Percentiles rank a stretch among this genome's conserved stretches.
Conservation (phyloP, 2,888 invertebrate genomes). For the Liopterus haemorrhoidalis region DNA sequence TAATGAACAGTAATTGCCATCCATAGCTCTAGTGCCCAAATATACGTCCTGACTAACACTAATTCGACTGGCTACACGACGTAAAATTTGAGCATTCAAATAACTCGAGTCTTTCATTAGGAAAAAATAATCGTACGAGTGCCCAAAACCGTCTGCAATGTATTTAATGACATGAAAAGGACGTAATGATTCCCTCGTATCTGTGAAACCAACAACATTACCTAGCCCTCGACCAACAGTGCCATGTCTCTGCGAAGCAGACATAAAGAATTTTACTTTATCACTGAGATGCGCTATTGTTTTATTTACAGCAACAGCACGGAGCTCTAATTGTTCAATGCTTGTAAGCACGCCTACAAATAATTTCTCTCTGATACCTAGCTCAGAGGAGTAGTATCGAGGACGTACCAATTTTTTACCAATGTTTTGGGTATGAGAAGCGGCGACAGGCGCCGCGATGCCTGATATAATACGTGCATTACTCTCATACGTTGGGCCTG, state of each 20-base stretch:
- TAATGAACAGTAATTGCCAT: constrained; percentile 61
- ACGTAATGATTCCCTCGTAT: constrained; percentile 65
- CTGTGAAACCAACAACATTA: constrained; percentile 82
- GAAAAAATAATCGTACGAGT: constrained; percentile 90
- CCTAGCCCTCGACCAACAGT: constrained; percentile 41
- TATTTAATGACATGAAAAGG: constrained; percentile 87
- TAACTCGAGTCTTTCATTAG: constrained; percentile 79
- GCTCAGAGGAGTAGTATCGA: constrained; percentile 89
- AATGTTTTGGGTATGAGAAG: constrained; percentile 37
- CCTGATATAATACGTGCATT: constrained; percentile 20
- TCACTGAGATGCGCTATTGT: constrained; percentile 80
- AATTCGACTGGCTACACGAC: constrained; percentile 65
- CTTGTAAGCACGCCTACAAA: constrained; percentile 81
- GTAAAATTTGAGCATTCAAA: constrained; percentile 71
- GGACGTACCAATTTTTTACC: constrained; percentile 70
- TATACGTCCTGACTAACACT: constrained; percentile 83
- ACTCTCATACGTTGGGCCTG: too few species aligned
- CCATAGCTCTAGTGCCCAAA: constrained; percentile 63
- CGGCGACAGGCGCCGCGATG: constrained; percentile 26
- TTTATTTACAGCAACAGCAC: constrained; percentile 79
- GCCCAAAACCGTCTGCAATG: constrained; percentile 79
- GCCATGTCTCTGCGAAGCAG: constrained; percentile 43
- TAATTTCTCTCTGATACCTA: constrained; percentile 84
- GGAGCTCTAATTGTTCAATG: constrained; percentile 62
- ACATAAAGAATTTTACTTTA: constrained; percentile 58